Evolutionary conservation across 2,113 vertebrate species (phyloP).

Genomic region (Megaptera novaeangliae): DNA sequence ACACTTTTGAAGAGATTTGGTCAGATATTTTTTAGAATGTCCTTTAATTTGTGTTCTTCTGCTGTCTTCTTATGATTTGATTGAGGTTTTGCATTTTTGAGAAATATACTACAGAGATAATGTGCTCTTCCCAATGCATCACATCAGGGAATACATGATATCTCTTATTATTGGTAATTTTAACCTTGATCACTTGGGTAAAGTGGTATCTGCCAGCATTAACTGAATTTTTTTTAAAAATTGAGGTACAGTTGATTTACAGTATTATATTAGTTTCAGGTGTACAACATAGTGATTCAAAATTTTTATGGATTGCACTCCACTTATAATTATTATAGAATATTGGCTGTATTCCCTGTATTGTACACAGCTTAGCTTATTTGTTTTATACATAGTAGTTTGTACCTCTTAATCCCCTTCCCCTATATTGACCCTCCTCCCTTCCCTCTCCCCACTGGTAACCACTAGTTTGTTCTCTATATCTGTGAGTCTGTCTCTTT

Average conservation of each 20-base stretch:
- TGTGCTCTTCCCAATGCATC: neutral
- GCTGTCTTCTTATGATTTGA: neutral
- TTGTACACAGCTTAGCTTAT: neutral
- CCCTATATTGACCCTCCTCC: neutral
- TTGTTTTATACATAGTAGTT: neutral
- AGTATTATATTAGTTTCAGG: neutral
- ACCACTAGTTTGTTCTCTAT: neutral
- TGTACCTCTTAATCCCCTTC: neutral
- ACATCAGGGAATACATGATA: neutral
- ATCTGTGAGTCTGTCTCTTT: neutral
- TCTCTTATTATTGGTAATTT: neutral
- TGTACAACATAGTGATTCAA: neutral
- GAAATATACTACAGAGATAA: neutral
- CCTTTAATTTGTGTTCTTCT: neutral
- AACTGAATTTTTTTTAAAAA: neutral
- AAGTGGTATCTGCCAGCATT: neutral
- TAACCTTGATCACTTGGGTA: neutral
- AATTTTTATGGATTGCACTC: neutral
- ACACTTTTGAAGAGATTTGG: no score
- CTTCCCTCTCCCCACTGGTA: neutral
- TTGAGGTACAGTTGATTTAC: neutral
- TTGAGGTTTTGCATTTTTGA: neutral
- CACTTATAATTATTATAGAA: neutral
- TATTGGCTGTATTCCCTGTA: neutral
- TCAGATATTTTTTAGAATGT: neutral